A percentile compares a stretch with the other conserved stretches of the same genome.
Conservation (phyloP, 2,888 invertebrate genomes). For the Noctuana brunneofusca region DNA sequence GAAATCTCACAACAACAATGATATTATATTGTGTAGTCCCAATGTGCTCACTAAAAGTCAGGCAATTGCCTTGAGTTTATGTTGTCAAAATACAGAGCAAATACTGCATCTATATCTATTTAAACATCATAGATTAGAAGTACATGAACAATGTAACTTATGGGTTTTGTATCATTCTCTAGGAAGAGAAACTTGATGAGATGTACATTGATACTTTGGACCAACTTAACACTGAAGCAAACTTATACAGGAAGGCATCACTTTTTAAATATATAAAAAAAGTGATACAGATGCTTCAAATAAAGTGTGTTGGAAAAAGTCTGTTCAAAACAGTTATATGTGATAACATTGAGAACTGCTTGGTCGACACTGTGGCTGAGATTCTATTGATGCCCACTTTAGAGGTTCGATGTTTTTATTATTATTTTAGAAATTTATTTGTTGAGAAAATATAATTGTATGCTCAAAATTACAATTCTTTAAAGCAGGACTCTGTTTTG, state of each 20-base stretch:
- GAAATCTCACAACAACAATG: too few relatives aligned
- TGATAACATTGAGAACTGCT: slow-evolving; percentile 64
- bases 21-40: too few relatives aligned
- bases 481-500: too few relatives aligned
- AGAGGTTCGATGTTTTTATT: slow-evolving; percentile 48
- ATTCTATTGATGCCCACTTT: slow-evolving; percentile 59
- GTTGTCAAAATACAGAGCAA: too few relatives aligned
- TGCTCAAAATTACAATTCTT: neutral
- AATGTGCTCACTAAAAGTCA: too few relatives aligned
- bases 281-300: slow-evolving; percentile 57
- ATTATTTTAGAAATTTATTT: neutral
- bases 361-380: slow-evolving; percentile 56
- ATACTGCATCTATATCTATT: too few relatives aligned
- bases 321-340: slow-evolving; percentile 56
- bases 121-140: too few relatives aligned
- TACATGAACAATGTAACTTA: too few relatives aligned
- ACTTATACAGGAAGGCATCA: slow-evolving; percentile 62
- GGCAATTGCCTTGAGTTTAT: too few relatives aligned
- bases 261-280: slow-evolving; percentile 56
- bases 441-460: slow-evolving; percentile 4
- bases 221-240: slow-evolving; percentile 61
- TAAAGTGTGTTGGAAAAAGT: slow-evolving; percentile 59
- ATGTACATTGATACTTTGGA: slow-evolving; percentile 55
- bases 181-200: slow-evolving; percentile 60
- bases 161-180: slow-evolving; percentile 41